Base-by-base conservation (phyloP, 2,113 vertebrate genomes). In the Triplophysa rosa region DNA sequence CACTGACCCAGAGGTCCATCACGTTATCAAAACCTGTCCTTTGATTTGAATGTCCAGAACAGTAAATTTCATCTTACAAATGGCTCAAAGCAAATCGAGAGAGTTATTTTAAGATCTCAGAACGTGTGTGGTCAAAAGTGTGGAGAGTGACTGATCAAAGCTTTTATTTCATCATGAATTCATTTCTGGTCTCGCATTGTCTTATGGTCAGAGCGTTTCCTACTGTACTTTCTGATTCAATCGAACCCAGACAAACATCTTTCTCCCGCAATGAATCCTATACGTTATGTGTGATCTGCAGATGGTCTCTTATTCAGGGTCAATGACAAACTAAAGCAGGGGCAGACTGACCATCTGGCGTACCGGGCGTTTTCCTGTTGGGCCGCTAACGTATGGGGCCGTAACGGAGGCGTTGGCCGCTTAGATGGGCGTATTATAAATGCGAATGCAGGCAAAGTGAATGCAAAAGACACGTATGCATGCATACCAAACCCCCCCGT, bases 241-340 rank as follows among this genome's bases (percentile, higher is more conserved):
- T 13, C 71, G 45, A 77, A 78, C 33, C 42, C 12, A 37, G 56
- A 21, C 56, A 12, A 61, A 68, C n/a, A 45, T 21, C 1, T 45
- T 61, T 21, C 19, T 23, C 17, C 24, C 16, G 45, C 42, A 37
- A 1, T 6, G 33, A 40, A 37, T 37, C 7, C 26, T 29, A 13
- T 77, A 37, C 17, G 1, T 71, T 71, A 33, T 54, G 67, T 64
- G n/a, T 71, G 59, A 64, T 67, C 77, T 59, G 10, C 33, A 67
- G 52, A 26, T 56, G 54, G 56, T 19, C 58, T 19, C 17, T 62
- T 33, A 45, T 58, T 59, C 59, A 71, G 58, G 52, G 19, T 78
- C 61, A 37, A 14, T 62, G 40, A n/a, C 37, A 11, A 52, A 26
- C 23, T 68, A 24, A 69, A 37, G n/a, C n/a, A n/a, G n/a, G n/a